Evolutionary conservation across 2,113 vertebrate species (phyloP).

Genomic region (Isichthys henryi): DNA sequence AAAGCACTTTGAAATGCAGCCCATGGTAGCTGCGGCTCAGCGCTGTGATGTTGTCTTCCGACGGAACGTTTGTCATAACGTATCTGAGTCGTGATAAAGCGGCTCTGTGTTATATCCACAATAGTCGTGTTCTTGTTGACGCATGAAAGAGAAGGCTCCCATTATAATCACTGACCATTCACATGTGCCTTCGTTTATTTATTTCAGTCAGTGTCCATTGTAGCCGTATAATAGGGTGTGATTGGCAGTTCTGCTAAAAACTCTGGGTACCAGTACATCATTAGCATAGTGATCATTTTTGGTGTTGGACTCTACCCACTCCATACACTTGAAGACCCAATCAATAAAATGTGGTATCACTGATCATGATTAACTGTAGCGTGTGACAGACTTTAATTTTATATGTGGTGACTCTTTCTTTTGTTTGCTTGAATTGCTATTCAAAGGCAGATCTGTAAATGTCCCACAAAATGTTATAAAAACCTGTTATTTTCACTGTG

Average conservation of each 20-base stretch:
- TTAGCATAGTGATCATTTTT: not conserved
- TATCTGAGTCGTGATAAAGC: not conserved
- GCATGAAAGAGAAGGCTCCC: not conserved
- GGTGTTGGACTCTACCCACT: not conserved
- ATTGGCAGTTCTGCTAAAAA: not conserved
- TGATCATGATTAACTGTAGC: conserved; percentile 9
- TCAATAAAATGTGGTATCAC: not conserved
- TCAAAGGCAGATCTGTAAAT: not conserved
- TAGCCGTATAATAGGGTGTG: not conserved
- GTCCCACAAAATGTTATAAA: not conserved
- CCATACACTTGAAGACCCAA: not conserved
- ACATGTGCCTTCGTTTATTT: not conserved
- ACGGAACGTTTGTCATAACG: not conserved
- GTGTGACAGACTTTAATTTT: too few relatives aligned
- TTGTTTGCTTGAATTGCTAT: not conserved
- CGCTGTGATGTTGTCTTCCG: not conserved
- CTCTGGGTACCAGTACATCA: not conserved
- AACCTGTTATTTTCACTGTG: not conserved
- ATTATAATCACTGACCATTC: conserved; percentile 10
- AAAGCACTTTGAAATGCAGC: not conserved
- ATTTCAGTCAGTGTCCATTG: not conserved
- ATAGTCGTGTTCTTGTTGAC: not conserved
- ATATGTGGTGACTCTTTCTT: not conserved
- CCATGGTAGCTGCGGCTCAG: not conserved
- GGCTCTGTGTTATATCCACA: not conserved